Base-by-base conservation (phyloP, 2,888 invertebrate species). In the Rhamphomyia laevipes region DNA sequence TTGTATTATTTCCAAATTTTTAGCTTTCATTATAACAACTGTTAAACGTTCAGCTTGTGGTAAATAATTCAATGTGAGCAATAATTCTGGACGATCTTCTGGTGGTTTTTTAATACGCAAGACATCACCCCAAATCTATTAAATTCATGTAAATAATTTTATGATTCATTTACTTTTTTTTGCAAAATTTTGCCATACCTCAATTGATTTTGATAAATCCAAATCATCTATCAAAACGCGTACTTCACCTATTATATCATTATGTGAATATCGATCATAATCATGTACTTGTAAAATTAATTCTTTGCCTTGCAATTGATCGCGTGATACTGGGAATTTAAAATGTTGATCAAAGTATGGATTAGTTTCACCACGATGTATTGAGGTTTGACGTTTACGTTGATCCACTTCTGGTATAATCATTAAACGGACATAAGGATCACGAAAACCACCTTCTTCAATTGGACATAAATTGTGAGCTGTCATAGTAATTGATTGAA, bases 341-440 rank as follows among this genome's bases (percentile, higher is more conserved):
- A 92, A 92, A 65, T 86, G 86, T 65, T 92, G 89, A 73, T 92
- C 87, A 68, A 90, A 92, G 70, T 84, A 84, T 0, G 91, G 91
- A 70, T 89, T 88, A 10, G 84, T 78, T 59, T 89, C 86, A 64
- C 87, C 87, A 51, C 87, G 76, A 63, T 87, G 86, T 43, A 90
- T 86, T 13, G 82, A 80, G 0, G 91, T 90, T 68, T 92, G 89
- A 5, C 92, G 78, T 54, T 87, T 86, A 43, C 89, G 78, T 40
- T 80, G 78, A 68, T 92, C 92, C 15, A 92, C 86, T 63, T 86
- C 85, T 0, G 92, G 91, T n/a, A 80, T 73, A 15, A 92, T 72
- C 40, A 78, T 78, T 9, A 92, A 73, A 6, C 86, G 80, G 13
- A 92, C 87, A 70, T 90, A 92, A 0, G 92, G 91, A 71, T 92